These are phyloP conservation scores for Zeuzera pyrina DNA, from an alignment of 2,888 invertebrate genomes.

Conservation along the genomic window DNA sequence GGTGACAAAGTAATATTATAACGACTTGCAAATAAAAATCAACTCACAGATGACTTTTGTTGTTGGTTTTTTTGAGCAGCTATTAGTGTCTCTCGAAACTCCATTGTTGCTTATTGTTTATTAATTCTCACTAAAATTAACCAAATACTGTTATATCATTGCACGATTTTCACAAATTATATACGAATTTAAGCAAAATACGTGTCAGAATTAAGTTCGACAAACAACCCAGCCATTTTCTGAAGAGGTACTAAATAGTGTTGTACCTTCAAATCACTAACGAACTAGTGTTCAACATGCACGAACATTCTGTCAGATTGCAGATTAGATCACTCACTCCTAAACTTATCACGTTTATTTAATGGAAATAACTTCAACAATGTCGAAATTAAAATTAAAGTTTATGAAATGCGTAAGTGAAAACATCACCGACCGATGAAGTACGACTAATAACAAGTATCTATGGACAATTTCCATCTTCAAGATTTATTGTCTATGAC, in stretches of 20 bases:
- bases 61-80: conserved; percentile 69
- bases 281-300: too few relatives aligned
- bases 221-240: conserved; percentile 65
- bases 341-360: too few relatives aligned
- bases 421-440: too few relatives aligned
- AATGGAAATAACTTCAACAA: too few relatives aligned
- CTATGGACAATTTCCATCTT: too few relatives aligned
- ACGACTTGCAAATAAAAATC: conserved; percentile 19
- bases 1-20: not conserved
- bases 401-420: too few relatives aligned
- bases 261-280: too few relatives aligned
- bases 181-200: conserved; percentile 54
- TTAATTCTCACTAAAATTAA: conserved; percentile 8
- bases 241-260: conserved; percentile 62
- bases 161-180: conserved; percentile 41
- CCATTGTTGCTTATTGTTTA: conserved; percentile 36
- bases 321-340: too few relatives aligned
- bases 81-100: conserved; percentile 62
- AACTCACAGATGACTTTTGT: conserved; percentile 69
- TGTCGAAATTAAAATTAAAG: too few relatives aligned
- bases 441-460: too few relatives aligned
- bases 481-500: too few relatives aligned
- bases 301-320: too few relatives aligned
- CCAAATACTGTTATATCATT: conserved; percentile 22
- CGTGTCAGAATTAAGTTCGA: conserved; percentile 56